phyloP scores from a whole-genome alignment of 2,888 invertebrate species.

The Syrista parreyssii region DNA sequence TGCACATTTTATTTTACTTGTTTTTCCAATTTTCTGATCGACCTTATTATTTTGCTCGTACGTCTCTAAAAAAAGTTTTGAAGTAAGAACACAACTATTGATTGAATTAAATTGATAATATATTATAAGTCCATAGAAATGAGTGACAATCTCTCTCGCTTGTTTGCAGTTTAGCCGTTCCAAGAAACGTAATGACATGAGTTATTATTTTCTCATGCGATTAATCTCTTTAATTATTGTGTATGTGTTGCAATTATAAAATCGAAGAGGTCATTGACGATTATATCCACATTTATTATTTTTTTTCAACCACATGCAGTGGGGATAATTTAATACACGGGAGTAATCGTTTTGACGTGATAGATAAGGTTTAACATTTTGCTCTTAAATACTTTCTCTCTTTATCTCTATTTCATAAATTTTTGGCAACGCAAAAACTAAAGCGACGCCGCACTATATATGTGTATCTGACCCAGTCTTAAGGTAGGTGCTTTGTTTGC shows the following conservation, averaged over 20 bases:
- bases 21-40: background rate
- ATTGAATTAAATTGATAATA: background rate
- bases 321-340: background rate
- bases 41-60: background rate
- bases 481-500: slow-evolving; percentile 7
- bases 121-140: background rate
- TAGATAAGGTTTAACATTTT: background rate
- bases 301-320: background rate
- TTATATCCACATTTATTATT: background rate
- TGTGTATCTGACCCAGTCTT: background rate
- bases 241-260: background rate
- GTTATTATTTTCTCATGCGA: background rate
- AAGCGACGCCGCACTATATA: background rate
- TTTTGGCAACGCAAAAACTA: background rate
- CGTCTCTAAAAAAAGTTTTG: background rate
- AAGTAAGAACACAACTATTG: background rate
- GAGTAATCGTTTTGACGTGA: background rate
- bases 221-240: background rate
- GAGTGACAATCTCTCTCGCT: background rate
- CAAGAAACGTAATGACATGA: background rate
- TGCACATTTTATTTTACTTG: background rate
- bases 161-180: background rate
- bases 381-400: background rate
- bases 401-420: background rate
- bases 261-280: background rate